phyloP scores from a whole-genome alignment of 2,888 invertebrate species.

The Vesta saturnalis region DNA sequence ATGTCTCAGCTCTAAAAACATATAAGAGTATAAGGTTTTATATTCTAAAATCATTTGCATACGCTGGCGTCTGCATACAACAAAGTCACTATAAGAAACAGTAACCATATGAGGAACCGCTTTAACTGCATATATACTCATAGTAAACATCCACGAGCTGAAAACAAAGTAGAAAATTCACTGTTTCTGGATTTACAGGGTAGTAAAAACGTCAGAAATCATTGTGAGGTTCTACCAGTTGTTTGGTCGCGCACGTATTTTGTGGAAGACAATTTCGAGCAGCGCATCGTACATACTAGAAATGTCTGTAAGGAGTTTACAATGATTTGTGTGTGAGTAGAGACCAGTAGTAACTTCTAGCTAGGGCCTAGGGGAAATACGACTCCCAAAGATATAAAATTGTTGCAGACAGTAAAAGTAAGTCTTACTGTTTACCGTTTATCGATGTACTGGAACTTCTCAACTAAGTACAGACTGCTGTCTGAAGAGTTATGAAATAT shows the following conservation, averaged over 20 bases:
- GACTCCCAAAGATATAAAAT: slow-evolving; percentile 38
- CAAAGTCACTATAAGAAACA: slow-evolving; percentile 23
- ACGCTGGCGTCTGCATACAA: slow-evolving; percentile 26
- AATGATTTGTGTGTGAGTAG: slow-evolving; percentile 40
- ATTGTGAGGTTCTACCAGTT: slow-evolving; percentile 28
- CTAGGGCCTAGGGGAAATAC: slow-evolving; percentile 28
- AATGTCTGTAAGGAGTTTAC: slow-evolving; percentile 36
- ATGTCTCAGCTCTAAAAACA: slow-evolving; percentile 29
- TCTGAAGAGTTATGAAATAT: no score
- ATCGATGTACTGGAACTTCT: no score
- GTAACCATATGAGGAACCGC: slow-evolving; percentile 20
- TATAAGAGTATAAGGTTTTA: slow-evolving; percentile 28
- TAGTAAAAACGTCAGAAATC: slow-evolving; percentile 33
- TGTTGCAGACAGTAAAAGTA: neutral
- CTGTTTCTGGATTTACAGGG: slow-evolving; percentile 32
- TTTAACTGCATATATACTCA: slow-evolving; percentile 31
- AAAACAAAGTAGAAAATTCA: slow-evolving; percentile 38
- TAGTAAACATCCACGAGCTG: slow-evolving; percentile 24
- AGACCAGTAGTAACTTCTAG: slow-evolving; percentile 38
- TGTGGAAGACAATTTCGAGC: slow-evolving; percentile 41
- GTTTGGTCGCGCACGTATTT: slow-evolving; percentile 35
- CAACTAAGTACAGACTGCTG: no score
- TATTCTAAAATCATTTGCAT: slow-evolving; percentile 18
- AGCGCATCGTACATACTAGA: slow-evolving; percentile 36
- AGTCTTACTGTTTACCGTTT: no score